Percentiles rank a stretch among this genome's conserved stretches.
phyloP scores from a whole-genome alignment of 2,797 vertebrate genomes.

The Coluber constrictor region DNA sequence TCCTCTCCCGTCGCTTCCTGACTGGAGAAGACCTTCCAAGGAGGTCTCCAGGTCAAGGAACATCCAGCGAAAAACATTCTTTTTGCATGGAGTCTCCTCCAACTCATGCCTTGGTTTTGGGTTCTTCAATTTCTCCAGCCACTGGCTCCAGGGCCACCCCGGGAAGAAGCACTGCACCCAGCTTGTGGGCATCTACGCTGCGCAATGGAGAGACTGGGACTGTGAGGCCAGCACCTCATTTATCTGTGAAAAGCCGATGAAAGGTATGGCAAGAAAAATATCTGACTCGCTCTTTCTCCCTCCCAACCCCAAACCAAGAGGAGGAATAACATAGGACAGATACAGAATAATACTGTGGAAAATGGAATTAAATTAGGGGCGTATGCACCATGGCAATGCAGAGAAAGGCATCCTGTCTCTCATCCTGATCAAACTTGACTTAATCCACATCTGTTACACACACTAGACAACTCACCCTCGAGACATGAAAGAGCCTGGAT shows the following conservation, averaged over 20 bases:
- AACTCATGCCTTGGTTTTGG: not conserved
- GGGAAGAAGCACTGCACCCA: not conserved
- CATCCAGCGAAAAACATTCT: not conserved
- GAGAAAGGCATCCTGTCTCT: not conserved
- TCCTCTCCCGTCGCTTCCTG: not conserved
- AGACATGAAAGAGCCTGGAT: not conserved
- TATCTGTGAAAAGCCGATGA: constrained; percentile 19
- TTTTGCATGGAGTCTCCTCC: not conserved
- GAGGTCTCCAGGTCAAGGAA: not conserved
- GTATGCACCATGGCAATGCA: not conserved
- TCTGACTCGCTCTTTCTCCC: not conserved
- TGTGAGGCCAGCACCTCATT: not conserved
- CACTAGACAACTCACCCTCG: not conserved
- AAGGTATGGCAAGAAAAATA: not conserved
- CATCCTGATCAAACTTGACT: not conserved
- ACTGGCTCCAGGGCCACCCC: constrained; percentile 24
- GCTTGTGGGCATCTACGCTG: constrained; percentile 11
- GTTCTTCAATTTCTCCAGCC: not conserved
- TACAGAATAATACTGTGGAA: no score
- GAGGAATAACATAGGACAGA: not conserved
- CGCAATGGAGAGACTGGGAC: constrained; percentile 34
- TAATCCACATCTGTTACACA: not conserved
- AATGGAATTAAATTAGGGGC: not conserved
- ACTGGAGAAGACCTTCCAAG: not conserved
- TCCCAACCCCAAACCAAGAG: not conserved